Evolutionary conservation across 2,113 vertebrate species (phyloP).

Genomic region (Nematolebias whitei): DNA sequence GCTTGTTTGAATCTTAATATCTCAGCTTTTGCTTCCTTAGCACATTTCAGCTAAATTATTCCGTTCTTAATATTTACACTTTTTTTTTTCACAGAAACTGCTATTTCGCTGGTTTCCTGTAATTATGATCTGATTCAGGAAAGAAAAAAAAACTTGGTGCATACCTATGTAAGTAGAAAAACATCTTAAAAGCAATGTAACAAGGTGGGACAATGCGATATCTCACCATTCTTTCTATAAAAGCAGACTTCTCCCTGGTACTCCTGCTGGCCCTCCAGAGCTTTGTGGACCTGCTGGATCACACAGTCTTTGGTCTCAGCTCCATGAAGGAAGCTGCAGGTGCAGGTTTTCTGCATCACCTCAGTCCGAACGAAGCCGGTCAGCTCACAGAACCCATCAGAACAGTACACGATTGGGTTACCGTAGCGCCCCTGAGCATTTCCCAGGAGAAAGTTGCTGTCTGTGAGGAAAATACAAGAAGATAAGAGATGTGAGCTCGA

Average conservation of each 20-base stretch:
- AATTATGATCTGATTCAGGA: too few species aligned
- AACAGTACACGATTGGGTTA: constrained; percentile 96
- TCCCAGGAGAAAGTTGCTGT: constrained; percentile 97
- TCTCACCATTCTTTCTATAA: constrained; percentile 91
- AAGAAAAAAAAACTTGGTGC: too few species aligned
- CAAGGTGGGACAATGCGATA: too few species aligned
- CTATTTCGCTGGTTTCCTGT: too few species aligned
- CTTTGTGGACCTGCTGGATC: constrained; percentile 87
- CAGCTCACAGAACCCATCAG: constrained; percentile 95
- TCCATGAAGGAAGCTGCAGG: constrained; percentile 91
- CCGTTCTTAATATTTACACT: too few species aligned
- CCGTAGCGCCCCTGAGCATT: constrained; percentile 89
- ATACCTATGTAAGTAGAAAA: too few species aligned
- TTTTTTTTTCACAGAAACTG: too few species aligned
- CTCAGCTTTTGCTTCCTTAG: too few species aligned
- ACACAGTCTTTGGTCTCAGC: constrained; percentile 87
- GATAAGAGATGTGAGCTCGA: not conserved
- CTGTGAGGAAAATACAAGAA: constrained; percentile 68
- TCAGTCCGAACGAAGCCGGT: constrained; percentile 90
- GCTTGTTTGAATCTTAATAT: too few species aligned
- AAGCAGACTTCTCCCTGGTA: constrained; percentile 91
- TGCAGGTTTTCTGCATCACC: constrained; percentile 96
- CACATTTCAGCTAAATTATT: too few species aligned
- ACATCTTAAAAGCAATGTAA: too few species aligned
- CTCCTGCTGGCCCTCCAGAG: constrained; percentile 90